Conservation (phyloP, 2,113 vertebrate species). For the Melanerpes aurifrons region DNA sequence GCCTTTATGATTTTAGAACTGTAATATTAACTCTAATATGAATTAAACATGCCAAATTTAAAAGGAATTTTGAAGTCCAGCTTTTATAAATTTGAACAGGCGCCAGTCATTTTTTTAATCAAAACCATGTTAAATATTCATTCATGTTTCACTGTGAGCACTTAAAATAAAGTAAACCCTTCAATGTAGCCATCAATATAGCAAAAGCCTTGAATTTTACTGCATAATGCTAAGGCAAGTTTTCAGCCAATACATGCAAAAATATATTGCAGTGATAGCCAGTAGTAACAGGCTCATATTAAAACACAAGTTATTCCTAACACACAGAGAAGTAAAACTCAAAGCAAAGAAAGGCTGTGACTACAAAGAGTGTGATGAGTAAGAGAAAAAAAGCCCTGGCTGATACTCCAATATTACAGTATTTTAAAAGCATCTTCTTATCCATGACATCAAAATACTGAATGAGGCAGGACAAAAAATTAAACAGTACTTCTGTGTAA, state of each 20-base stretch:
- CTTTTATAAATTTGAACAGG: slow-evolving; percentile 36
- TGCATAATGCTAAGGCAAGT: not conserved
- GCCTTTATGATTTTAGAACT: slow-evolving; percentile 13
- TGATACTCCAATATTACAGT: not conserved
- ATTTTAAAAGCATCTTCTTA: not conserved
- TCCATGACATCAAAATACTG: not conserved
- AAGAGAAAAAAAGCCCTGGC: not conserved
- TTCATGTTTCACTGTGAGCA: slow-evolving; percentile 18
- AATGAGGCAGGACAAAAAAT: not conserved
- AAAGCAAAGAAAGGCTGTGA: not conserved
- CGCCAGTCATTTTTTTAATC: slow-evolving; percentile 51
- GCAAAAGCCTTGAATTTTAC: not conserved
- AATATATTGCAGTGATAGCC: not conserved
- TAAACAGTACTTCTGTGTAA: not conserved
- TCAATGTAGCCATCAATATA: not conserved
- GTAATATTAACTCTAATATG: slow-evolving; percentile 24
- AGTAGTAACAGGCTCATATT: not conserved
- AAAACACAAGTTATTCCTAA: not conserved
- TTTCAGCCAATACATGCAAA: not conserved
- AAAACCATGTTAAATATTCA: slow-evolving; percentile 63
- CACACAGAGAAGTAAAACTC: not conserved
- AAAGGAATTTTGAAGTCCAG: slow-evolving; percentile 37
- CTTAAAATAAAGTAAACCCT: slow-evolving; percentile 24
- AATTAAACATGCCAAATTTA: slow-evolving; percentile 51
- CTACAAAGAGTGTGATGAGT: not conserved